A percentile compares a stretch with the other conserved stretches of the same genome.
phyloP scores from a whole-genome alignment of 2,113 vertebrate species.

The Callospermophilus lateralis region DNA sequence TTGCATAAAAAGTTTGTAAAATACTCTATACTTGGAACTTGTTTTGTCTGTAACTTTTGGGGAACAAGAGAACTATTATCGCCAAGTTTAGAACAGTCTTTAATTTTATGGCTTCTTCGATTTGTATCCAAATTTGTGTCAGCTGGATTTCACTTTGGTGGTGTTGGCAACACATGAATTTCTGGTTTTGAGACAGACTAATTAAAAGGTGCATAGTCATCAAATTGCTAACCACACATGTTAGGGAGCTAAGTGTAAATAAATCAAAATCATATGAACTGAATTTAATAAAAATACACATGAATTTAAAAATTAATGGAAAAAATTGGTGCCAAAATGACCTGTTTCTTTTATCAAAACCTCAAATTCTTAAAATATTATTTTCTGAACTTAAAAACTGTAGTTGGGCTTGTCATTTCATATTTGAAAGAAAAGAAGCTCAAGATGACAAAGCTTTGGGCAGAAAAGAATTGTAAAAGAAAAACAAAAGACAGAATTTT shows the following conservation, averaged over 20 bases:
- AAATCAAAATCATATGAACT: conserved; percentile 78
- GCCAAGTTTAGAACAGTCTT: conserved; percentile 76
- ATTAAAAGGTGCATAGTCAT: conserved; percentile 83
- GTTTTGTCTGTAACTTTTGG: conserved; percentile 78
- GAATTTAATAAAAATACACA: conserved; percentile 75
- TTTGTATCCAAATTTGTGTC: conserved; percentile 77
- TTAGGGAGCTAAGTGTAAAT: conserved; percentile 76
- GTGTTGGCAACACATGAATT: conserved; percentile 74
- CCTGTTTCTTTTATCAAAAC: conserved; percentile 68
- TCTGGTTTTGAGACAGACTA: conserved; percentile 76
- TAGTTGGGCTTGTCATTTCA: conserved; percentile 57
- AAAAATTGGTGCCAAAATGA: conserved; percentile 65
- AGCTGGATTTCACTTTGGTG: conserved; percentile 74
- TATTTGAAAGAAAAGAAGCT: conserved; percentile 62
- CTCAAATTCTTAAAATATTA: conserved; percentile 58
- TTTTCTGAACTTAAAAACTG: conserved; percentile 61
- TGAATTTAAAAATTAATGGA: conserved; percentile 76
- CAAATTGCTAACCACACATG: conserved; percentile 78
- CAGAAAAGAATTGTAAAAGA: conserved; percentile 32
- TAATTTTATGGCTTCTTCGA: conserved; percentile 67
- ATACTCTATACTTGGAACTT: conserved; percentile 66
- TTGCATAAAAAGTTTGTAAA: conserved; percentile 66
- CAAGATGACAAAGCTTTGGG: conserved; percentile 32
- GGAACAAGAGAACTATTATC: conserved; percentile 75
- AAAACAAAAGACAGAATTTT: conserved; percentile 28